These are phyloP conservation scores for Pampusana beccarii DNA, from an alignment of 2,113 vertebrate species.

Conservation along the genomic window DNA sequence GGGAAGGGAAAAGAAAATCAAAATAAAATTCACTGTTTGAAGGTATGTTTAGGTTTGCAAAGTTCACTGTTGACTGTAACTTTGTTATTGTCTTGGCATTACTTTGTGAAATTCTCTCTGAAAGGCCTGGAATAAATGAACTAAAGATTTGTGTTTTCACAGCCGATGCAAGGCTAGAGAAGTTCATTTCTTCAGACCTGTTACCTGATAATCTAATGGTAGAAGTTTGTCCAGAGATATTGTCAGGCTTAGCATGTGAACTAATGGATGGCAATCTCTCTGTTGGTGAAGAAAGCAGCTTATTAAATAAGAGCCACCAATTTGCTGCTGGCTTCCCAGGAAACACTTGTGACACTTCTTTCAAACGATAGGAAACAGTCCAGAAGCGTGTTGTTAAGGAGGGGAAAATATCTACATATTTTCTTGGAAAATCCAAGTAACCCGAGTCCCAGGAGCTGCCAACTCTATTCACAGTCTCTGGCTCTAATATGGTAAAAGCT, in stretches of 20 bases:
- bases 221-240: background rate
- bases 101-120: constrained; percentile 2
- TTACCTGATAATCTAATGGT: background rate
- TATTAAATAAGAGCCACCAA: constrained; percentile 1
- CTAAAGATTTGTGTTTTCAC: constrained; percentile 18
- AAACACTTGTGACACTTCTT: background rate
- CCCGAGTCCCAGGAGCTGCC: background rate
- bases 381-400: constrained; percentile 36
- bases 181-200: background rate
- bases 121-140: background rate
- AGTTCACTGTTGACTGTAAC: background rate
- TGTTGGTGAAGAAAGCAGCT: constrained; percentile 29
- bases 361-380: background rate
- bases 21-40: background rate
- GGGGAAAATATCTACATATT: constrained; percentile 13
- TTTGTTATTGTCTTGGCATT: background rate
- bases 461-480: background rate
- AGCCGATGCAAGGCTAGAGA: background rate
- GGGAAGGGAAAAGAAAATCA: constrained; percentile 17
- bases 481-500: background rate
- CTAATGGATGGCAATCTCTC: constrained; percentile 4
- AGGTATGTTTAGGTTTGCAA: background rate
- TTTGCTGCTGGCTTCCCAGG: background rate
- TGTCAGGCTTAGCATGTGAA: background rate
- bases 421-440: constrained; percentile 2